Percentiles rank a stretch among this genome's conserved stretches.
phyloP scores from a whole-genome alignment of 2,888 invertebrate genomes.

The Epirrhoe tristata region DNA sequence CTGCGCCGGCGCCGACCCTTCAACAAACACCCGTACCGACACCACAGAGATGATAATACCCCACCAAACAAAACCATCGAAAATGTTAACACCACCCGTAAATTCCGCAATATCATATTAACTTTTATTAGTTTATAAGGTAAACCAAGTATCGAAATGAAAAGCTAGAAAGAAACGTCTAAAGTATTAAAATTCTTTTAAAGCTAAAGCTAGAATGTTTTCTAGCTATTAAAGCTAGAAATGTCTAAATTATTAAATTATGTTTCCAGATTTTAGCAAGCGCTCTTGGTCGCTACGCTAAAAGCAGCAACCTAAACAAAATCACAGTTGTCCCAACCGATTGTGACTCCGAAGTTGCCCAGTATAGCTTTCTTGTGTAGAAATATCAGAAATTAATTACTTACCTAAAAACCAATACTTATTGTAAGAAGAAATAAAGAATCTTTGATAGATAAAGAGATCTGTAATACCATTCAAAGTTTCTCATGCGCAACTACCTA shows the following conservation, averaged over 20 bases:
- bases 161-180: not conserved
- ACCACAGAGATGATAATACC: slow-evolving; percentile 37
- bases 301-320: not conserved
- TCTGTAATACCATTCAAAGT: not conserved
- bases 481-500: not conserved
- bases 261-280: not conserved
- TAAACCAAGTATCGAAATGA: too few species aligned
- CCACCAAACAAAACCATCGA: not conserved
- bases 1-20: slow-evolving; percentile 55
- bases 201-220: too few species aligned
- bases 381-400: too few species aligned
- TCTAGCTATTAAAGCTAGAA: too few species aligned
- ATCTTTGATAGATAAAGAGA: too few species aligned
- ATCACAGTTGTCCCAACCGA: not conserved
- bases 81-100: not conserved
- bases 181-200: not conserved
- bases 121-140: too few species aligned
- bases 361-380: not conserved
- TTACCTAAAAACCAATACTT: too few species aligned
- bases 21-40: slow-evolving; percentile 65
- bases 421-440: too few species aligned
- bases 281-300: not conserved
- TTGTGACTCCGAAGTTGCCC: not conserved
- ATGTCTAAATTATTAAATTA: not conserved
- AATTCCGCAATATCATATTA: too few species aligned